These are phyloP conservation scores for Oophaga sylvatica DNA, from an alignment of 2,797 vertebrate species.

Conservation along the genomic window DNA sequence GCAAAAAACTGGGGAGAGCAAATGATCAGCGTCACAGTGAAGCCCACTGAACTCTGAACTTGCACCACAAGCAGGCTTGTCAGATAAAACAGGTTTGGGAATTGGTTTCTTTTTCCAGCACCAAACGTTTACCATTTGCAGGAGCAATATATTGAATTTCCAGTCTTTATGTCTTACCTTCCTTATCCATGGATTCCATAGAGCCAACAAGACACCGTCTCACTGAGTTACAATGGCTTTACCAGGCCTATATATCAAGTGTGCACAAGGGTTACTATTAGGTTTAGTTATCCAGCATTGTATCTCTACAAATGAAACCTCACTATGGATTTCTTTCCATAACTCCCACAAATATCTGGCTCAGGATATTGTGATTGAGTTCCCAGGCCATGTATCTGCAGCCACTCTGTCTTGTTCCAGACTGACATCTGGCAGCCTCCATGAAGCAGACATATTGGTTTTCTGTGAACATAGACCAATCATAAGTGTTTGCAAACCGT, in stretches of 20 bases:
- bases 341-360: conserved; percentile 15
- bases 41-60: neutral
- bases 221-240: neutral
- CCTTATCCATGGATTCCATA: neutral
- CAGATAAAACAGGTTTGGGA: neutral
- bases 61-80: neutral
- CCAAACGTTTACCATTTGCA: neutral
- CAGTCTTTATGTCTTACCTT: neutral
- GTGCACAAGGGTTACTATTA: neutral
- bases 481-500: neutral
- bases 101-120: neutral
- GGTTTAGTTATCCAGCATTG: neutral
- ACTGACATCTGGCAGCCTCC: conserved; percentile 26
- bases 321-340: neutral
- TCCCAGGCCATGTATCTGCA: conserved; percentile 2
- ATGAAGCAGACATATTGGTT: neutral
- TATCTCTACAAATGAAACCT: conserved; percentile 9
- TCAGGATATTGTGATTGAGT: neutral
- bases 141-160: neutral
- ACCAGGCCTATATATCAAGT: neutral
- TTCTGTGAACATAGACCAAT: neutral
- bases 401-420: conserved; percentile 7
- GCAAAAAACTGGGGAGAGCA: neutral
- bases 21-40: neutral
- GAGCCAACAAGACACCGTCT: neutral